Evolutionary conservation across 2,113 vertebrate genomes (phyloP).

Genomic region (Setophaga coronata): DNA sequence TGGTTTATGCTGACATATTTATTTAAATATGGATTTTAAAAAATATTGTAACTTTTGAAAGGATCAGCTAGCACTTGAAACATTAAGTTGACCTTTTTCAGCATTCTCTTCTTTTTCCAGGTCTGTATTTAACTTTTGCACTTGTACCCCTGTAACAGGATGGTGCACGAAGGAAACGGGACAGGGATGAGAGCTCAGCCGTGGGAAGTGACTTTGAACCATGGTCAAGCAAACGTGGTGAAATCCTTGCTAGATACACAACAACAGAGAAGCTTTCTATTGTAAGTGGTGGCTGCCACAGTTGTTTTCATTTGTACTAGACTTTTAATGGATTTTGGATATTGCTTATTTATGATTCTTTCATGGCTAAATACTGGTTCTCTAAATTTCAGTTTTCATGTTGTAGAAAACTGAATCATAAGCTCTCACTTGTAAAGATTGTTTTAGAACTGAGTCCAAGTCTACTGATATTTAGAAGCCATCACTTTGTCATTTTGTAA

Average conservation of each 20-base stretch:
- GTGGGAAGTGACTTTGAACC: slow-evolving; percentile 91
- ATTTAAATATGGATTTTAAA: background rate
- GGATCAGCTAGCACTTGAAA: background rate
- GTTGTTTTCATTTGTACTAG: background rate
- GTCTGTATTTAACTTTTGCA: background rate
- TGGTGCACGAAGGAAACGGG: slow-evolving; percentile 78
- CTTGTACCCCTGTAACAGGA: slow-evolving; percentile 72
- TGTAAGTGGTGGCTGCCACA: slow-evolving; percentile 74
- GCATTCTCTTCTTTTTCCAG: background rate
- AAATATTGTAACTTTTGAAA: background rate
- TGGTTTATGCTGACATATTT: background rate
- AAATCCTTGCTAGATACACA: slow-evolving; percentile 93
- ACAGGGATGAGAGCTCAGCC: slow-evolving; percentile 78
- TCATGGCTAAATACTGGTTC: background rate
- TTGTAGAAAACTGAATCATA: background rate
- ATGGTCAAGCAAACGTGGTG: slow-evolving; percentile 90
- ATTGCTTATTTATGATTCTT: background rate
- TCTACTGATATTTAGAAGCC: background rate
- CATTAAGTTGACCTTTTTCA: background rate
- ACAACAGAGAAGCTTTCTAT: slow-evolving; percentile 97
- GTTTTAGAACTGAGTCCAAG: background rate
- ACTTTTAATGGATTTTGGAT: background rate
- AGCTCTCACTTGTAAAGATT: background rate
- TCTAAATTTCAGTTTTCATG: background rate
- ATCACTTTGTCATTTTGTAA: background rate